A percentile compares a stretch with the other conserved stretches of the same genome.
These are phyloP conservation scores for Aricia artaxerxes DNA, from an alignment of 2,888 invertebrate species.

Conservation along the genomic window DNA sequence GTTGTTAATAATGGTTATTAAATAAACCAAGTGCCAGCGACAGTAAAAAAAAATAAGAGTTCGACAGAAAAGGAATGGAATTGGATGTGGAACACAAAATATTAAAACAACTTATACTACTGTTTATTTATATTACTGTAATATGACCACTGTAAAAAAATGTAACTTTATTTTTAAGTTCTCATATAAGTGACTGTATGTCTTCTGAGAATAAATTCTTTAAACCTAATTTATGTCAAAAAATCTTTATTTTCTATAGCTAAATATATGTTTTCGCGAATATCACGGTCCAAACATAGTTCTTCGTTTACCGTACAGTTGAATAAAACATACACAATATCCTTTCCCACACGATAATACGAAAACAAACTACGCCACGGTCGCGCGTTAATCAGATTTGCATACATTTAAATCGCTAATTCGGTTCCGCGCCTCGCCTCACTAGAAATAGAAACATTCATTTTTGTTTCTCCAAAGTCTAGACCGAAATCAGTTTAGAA, in stretches of 20 bases:
- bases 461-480: slow-evolving; percentile 23
- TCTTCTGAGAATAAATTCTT: too few species aligned
- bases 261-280: neutral
- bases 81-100: too few species aligned
- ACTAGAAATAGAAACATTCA: slow-evolving; percentile 32
- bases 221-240: too few species aligned
- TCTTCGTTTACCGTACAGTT: neutral
- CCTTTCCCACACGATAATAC: slow-evolving; percentile 32
- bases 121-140: too few species aligned
- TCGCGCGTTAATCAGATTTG: slow-evolving; percentile 60
- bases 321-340: slow-evolving; percentile 19
- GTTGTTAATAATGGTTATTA: neutral
- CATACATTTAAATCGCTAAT: slow-evolving; percentile 67
- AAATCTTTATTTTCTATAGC: too few species aligned
- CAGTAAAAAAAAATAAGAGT: too few species aligned
- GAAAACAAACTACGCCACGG: slow-evolving; percentile 44
- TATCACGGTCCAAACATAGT: neutral
- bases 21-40: too few species aligned
- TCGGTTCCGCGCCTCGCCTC: slow-evolving; percentile 36
- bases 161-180: too few species aligned
- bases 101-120: too few species aligned
- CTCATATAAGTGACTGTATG: too few species aligned
- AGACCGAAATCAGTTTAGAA: slow-evolving; percentile 15
- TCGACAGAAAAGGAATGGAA: too few species aligned
- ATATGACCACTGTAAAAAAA: too few species aligned